A percentile compares a stretch with the other conserved stretches of the same genome.
Evolutionary conservation across 2,797 vertebrate species (phyloP).

Genomic region (Sebastes steindachneri): DNA sequence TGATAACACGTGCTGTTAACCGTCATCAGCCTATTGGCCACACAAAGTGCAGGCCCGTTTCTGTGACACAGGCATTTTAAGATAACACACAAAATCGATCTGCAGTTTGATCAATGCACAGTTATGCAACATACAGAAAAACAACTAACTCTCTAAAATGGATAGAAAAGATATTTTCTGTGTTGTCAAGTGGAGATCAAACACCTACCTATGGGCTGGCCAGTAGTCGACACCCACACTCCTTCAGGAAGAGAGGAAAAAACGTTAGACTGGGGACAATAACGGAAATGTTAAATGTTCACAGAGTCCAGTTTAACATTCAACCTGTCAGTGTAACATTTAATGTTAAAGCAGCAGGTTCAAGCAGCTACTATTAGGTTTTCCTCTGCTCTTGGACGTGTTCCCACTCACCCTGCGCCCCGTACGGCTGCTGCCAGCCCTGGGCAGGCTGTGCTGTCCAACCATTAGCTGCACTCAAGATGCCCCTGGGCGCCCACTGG

Average conservation of each 20-base stretch:
- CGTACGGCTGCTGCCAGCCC: constrained; percentile 96
- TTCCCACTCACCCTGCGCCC: constrained; percentile 93
- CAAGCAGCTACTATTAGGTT: constrained; percentile 12
- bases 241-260: constrained; percentile 79
- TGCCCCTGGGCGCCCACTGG: constrained; percentile 95
- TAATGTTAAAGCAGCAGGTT: constrained; percentile 30
- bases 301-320: constrained; percentile 15
- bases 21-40: constrained; percentile 48
- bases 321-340: constrained; percentile 6
- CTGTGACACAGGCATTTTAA: constrained; percentile 46
- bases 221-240: constrained; percentile 98
- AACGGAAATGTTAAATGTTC: neutral
- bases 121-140: constrained; percentile 32
- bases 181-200: constrained; percentile 4
- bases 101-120: constrained; percentile 20
- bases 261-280: constrained; percentile 18
- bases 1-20: constrained; percentile 67
- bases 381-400: constrained; percentile 52
- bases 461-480: constrained; percentile 96
- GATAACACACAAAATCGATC: constrained; percentile 46
- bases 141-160: constrained; percentile 6
- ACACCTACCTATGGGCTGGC: constrained; percentile 94
- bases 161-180: neutral
- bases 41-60: constrained; percentile 28
- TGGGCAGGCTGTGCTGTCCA: constrained; percentile 97